Conservation (phyloP, 2,797 vertebrate genomes). For the Smutsia temminckii region DNA sequence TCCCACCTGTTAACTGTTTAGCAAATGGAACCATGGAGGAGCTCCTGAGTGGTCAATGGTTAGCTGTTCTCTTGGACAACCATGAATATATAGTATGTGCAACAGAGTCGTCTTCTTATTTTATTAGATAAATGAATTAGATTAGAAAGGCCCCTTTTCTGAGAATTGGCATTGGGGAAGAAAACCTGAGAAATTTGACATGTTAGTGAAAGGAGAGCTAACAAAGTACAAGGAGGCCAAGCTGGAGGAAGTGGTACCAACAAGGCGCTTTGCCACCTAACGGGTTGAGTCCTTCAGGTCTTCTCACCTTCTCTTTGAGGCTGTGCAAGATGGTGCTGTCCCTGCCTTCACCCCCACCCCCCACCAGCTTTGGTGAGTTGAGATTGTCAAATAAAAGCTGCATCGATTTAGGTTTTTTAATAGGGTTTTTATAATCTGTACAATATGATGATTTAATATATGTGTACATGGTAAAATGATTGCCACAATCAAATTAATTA, state of each 20-base stretch:
- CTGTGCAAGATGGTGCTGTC: background rate
- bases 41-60: background rate
- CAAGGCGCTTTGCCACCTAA: background rate
- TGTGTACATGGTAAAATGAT: background rate
- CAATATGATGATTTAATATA: background rate
- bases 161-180: background rate
- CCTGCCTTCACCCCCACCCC: background rate
- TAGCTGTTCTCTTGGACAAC: background rate
- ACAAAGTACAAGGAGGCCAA: background rate
- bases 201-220: background rate
- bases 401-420: background rate
- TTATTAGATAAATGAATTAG: constrained; percentile 18
- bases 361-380: background rate
- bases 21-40: constrained; percentile 41
- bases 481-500: background rate
- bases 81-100: background rate
- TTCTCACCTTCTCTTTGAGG: constrained; percentile 9
- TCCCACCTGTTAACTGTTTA: background rate
- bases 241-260: background rate
- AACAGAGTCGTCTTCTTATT: background rate
- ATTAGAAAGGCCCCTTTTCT: background rate
- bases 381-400: background rate
- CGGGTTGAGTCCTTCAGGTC: background rate
- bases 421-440: no score
- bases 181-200: background rate